Evolutionary conservation across 2,113 vertebrate species (phyloP).

Genomic region (Heterotilapia buettikoferi): DNA sequence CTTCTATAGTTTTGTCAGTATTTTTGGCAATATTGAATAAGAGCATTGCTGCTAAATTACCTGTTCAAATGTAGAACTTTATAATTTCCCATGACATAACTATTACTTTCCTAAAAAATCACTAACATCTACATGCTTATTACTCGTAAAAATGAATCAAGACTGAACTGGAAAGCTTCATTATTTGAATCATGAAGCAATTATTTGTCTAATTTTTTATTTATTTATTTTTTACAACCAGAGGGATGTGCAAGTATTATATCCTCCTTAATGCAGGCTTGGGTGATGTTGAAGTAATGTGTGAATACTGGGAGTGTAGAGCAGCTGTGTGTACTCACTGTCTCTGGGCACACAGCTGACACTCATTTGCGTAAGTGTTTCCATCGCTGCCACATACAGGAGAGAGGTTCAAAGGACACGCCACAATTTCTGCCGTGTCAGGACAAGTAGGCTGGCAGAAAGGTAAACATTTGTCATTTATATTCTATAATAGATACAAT

Average conservation of each 20-base stretch:
- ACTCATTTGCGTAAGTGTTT: slow-evolving; percentile 79
- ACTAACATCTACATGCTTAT: not conserved
- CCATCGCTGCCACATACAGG: slow-evolving; percentile 79
- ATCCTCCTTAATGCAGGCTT: not conserved
- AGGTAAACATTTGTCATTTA: not conserved
- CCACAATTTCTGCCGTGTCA: not conserved
- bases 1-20: not conserved
- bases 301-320: not conserved
- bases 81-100: not conserved
- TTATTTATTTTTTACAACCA: not conserved
- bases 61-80: not conserved
- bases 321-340: slow-evolving; percentile 61
- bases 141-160: not conserved
- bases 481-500: not conserved
- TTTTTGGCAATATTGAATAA: not conserved
- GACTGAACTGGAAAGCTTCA: not conserved
- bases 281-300: not conserved
- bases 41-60: not conserved
- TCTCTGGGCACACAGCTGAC: slow-evolving; percentile 72
- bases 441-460: slow-evolving; percentile 56
- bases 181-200: not conserved
- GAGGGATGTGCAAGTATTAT: not conserved
- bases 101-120: not conserved
- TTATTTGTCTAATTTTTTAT: not conserved
- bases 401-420: slow-evolving; percentile 70